These are phyloP conservation scores for Cichladusa arquata DNA, from an alignment of 2,113 vertebrate genomes.

Conservation along the genomic window DNA sequence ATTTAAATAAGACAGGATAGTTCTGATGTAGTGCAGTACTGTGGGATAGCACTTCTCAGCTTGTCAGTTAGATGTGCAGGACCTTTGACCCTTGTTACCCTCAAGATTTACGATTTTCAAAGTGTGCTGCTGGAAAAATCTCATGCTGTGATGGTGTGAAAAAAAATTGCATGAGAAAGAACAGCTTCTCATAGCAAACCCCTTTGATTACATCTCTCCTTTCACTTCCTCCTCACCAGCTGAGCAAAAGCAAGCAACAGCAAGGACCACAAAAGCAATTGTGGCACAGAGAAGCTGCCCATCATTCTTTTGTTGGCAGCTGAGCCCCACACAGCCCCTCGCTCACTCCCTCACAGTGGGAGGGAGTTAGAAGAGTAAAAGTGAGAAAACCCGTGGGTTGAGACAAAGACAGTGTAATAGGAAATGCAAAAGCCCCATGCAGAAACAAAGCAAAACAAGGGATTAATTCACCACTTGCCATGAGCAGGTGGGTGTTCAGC, in stretches of 20 bases:
- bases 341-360: background rate
- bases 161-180: background rate
- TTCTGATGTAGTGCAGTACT: background rate
- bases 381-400: background rate
- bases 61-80: background rate
- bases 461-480: background rate
- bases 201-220: background rate
- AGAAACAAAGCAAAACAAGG: background rate
- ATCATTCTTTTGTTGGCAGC: background rate
- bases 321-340: background rate
- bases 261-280: background rate
- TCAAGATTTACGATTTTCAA: background rate
- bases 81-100: background rate
- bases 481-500: background rate
- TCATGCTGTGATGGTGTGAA: background rate
- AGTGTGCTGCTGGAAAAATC: background rate
- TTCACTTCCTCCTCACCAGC: slow-evolving; percentile 8
- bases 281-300: background rate
- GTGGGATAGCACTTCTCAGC: background rate
- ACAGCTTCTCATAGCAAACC: background rate
- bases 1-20: background rate
- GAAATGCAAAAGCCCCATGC: background rate
- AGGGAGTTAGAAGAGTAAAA: background rate
- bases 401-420: background rate
- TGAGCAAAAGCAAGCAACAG: background rate